Evolutionary conservation across 2,888 invertebrate genomes (phyloP), one percentile per base, ranked within the genome.

Genomic region (Drosophila borealis): DNA sequence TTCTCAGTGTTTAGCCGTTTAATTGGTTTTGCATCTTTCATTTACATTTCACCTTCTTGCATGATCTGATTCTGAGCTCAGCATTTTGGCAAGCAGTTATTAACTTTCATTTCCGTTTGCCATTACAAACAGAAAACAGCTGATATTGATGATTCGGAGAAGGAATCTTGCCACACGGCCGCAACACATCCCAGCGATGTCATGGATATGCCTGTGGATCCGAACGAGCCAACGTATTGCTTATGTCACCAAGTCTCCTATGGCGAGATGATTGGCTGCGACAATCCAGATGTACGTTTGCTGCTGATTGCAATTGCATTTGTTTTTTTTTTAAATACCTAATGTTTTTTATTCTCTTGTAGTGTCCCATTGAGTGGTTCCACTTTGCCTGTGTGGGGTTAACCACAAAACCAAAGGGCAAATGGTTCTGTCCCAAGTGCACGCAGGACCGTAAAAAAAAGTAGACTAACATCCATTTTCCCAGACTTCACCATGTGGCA

Each of bases 171-270:
- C 29, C 91, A 91, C 60, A 90, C 91, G 49, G 80, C 90, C 29
- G 92, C 92, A 11, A 92, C 96, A 1, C 97, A 97, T 93, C 96
- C 97, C 0, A 97, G 98, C 76, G 99, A 97, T 91, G 97, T 97
- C 11, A 93, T 97, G 39, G 97, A 97, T 81, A 97, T 97, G 97
- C 97, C 97, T 0, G 97, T 97, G 0, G 97, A 99, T 94, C 99
- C 99, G 0, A 99, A 99, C 91, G 99, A 99, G 91, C 99, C 99
- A 0, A 99, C 98, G 0, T 99, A 99, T 92, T 99, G 99, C 92
- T 93, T 98, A 41, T 99, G 99, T 90, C 98, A 99, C 92, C 99
- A 99, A 94, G 96, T 97, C 25, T 97, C 97, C 1, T 98, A 97
- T 89, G 98, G 98, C 49, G 97, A 98, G 93, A 98, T 98, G 98